phyloP scores from a whole-genome alignment of 1,140 invertebrate genomes.

The Drosophila bocki region DNA sequence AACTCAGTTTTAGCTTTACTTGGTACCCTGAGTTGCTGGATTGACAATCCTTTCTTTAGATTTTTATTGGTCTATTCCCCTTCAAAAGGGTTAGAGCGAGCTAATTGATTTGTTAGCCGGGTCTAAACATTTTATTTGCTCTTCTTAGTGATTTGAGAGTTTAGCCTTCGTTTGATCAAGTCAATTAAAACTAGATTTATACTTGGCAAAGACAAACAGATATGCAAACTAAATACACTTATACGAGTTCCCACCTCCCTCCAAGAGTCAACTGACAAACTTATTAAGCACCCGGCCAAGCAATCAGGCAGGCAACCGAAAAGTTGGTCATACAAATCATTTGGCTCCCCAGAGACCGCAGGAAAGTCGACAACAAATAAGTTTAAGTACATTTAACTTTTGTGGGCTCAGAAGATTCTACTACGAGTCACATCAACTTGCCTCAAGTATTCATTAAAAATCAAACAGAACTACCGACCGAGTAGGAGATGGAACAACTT shows the following conservation, averaged over 20 bases:
- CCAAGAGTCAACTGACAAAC: conserved; percentile 38
- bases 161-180: conserved; percentile 44
- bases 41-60: background rate
- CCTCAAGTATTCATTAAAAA: conserved; percentile 66
- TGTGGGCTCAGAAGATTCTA: conserved; percentile 36
- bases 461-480: conserved; percentile 50
- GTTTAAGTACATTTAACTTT: conserved; percentile 70
- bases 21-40: background rate
- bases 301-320: conserved; percentile 50
- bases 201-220: conserved; percentile 45
- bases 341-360: conserved; percentile 41
- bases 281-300: conserved; percentile 57
- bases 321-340: conserved; percentile 70
- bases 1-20: conserved; percentile 6
- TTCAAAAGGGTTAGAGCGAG: no score
- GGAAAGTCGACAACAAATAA: conserved; percentile 66
- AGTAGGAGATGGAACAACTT: conserved; percentile 41
- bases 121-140: conserved; percentile 14
- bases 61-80: no score
- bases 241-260: conserved; percentile 5
- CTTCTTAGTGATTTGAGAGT: conserved; percentile 10
- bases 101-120: conserved; percentile 10
- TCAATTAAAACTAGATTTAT: conserved; percentile 69
- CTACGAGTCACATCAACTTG: conserved; percentile 29
- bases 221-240: conserved; percentile 47